These are phyloP conservation scores for Heliconius nattereri DNA, from an alignment of 1,140 invertebrate genomes.

Conservation along the genomic window DNA sequence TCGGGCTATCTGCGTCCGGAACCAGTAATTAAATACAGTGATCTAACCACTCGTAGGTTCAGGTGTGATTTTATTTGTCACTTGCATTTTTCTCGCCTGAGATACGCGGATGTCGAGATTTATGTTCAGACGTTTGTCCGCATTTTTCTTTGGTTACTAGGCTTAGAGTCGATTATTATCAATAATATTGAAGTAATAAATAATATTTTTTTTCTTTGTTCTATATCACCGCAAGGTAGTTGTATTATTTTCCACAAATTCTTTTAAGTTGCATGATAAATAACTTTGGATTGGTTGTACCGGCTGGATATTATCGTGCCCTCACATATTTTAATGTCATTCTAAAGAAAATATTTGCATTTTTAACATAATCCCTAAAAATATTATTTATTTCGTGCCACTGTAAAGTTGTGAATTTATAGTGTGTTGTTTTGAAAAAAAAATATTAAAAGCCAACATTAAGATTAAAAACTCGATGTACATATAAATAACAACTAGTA, in stretches of 20 bases:
- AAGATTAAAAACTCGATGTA: neutral
- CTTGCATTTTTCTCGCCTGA: constrained; percentile 43
- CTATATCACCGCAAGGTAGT: neutral
- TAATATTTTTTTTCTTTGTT: constrained; percentile 22
- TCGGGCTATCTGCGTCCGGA: constrained; percentile 45
- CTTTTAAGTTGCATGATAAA: constrained; percentile 21
- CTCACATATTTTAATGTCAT: constrained; percentile 7
- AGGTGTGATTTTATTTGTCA: constrained; percentile 41
- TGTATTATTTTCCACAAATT: neutral
- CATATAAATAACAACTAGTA: neutral
- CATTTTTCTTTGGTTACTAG: constrained; percentile 37
- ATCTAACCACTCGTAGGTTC: constrained; percentile 27
- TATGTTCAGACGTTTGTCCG: constrained; percentile 33
- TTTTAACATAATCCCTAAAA: constrained; percentile 8
- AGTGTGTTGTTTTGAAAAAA: constrained; percentile 20
- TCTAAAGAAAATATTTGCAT: constrained; percentile 4
- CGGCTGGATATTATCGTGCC: neutral
- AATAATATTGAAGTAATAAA: constrained; percentile 15
- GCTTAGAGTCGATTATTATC: constrained; percentile 11
- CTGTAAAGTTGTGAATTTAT: constrained; percentile 17
- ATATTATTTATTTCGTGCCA: constrained; percentile 2
- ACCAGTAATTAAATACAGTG: constrained; percentile 38
- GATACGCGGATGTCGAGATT: constrained; percentile 45
- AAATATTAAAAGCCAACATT: neutral
- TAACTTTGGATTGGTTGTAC: constrained; percentile 10